Evolutionary conservation across 2,797 vertebrate genomes (phyloP).

Genomic region (Triplophysa yarkandensis): DNA sequence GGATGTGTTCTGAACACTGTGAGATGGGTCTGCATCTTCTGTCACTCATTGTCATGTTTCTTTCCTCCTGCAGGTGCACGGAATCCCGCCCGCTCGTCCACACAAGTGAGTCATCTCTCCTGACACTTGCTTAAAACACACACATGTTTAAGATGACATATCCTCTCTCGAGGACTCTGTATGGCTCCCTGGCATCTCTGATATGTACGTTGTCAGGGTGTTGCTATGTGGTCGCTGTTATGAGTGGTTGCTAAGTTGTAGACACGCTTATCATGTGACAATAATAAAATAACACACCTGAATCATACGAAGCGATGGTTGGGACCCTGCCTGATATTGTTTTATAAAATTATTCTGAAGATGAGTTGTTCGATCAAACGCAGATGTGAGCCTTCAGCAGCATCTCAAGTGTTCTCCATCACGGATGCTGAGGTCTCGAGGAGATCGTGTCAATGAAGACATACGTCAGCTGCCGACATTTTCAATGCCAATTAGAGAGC

Average conservation of each 20-base stretch:
- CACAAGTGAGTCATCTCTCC: conserved; percentile 72
- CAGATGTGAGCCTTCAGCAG: conserved; percentile 1
- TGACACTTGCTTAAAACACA: too few species aligned
- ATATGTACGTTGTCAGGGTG: background rate
- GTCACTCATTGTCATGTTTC: conserved; percentile 41
- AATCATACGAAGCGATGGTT: too few species aligned
- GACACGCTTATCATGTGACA: too few species aligned
- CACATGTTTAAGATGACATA: background rate
- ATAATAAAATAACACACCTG: too few species aligned
- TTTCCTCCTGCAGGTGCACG: conserved; percentile 71
- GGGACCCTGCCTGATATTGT: too few species aligned
- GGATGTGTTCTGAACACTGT: too few species aligned
- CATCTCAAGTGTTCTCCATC: background rate
- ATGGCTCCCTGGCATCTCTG: background rate
- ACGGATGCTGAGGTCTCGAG: conserved; percentile 39
- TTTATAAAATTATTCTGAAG: too few species aligned
- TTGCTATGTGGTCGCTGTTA: background rate
- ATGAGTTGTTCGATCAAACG: background rate
- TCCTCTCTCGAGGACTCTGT: too few species aligned
- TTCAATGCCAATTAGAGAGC: conserved; percentile 59
- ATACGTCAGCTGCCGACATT: conserved; percentile 59
- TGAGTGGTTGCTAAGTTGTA: too few species aligned
- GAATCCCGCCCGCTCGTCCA: conserved; percentile 67
- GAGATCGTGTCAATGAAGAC: conserved; percentile 54
- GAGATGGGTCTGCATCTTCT: conserved; percentile 23